Evolutionary conservation across 2,888 invertebrate species (phyloP).

Genomic region (Thereva nobilitata): DNA sequence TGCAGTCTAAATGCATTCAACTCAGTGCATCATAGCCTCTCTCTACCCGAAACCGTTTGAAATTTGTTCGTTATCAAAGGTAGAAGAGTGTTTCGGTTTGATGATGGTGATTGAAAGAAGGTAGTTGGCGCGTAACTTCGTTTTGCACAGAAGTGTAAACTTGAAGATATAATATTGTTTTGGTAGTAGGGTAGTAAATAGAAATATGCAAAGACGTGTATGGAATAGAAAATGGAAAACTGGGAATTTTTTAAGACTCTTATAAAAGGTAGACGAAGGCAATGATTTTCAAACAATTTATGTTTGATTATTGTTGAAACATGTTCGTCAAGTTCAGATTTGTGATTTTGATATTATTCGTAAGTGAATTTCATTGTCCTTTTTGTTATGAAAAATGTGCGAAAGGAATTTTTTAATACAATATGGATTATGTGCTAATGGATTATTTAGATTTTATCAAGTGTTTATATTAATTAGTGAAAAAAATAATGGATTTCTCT

Average conservation of each 20-base stretch:
- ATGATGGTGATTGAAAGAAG: no score
- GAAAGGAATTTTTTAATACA: neutral
- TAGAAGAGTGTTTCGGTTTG: no score
- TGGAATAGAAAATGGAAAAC: slow-evolving; percentile 26
- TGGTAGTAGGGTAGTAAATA: neutral
- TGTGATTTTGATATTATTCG: slow-evolving; percentile 50
- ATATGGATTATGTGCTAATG: neutral
- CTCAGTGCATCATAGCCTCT: no score
- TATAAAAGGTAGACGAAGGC: slow-evolving; percentile 55
- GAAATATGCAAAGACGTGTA: neutral
- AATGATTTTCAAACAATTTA: slow-evolving; percentile 54
- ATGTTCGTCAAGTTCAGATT: slow-evolving; percentile 51
- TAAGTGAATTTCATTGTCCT: slow-evolving; percentile 49
- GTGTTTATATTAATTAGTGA: neutral
- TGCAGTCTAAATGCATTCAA: neutral
- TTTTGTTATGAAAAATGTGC: neutral
- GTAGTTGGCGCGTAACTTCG: no score
- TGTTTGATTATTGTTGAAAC: slow-evolving; percentile 53
- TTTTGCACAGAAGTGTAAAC: no score
- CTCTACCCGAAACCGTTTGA: no score
- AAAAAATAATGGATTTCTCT: neutral
- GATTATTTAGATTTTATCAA: neutral
- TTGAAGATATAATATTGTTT: no score
- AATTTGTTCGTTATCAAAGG: no score
- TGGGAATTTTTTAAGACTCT: slow-evolving; percentile 43